Evolutionary conservation across 1,140 invertebrate genomes (phyloP), one percentile per base, ranked within the genome.

Genomic region (Drosophila busckii): DNA sequence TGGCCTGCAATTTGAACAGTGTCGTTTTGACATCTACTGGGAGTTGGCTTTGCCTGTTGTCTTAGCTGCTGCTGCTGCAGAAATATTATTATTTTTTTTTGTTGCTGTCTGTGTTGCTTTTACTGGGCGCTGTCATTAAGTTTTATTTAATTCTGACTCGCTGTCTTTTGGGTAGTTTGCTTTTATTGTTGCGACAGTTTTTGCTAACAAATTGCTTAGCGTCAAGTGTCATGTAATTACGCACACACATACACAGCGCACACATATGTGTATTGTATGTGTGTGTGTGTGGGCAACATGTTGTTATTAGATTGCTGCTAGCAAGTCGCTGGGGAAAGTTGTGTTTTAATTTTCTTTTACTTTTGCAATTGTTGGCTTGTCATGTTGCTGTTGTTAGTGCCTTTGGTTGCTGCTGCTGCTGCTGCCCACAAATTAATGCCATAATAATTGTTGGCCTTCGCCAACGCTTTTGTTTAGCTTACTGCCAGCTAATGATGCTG

Each of bases 181-280:
- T 80, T 82, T 80, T 82, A 83, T 82, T 76, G 70, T 80, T 78
- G 73, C 73, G 68, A 80, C 73, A 78, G 68, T 78, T 78, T 83
- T 75, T 62, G 75, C 70, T 63, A 85, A 85, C 82, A 85, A 85
- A 85, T 85, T 85, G 82, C 82, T 85, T 69, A 84, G 82, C 82
- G 82, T 85, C 82, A 85, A 85, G 82, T 85, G 82, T 84, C 73
- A 64, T 85, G 82, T 85, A 85, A 85, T 85, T 85, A 85, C 82
- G 82, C 44, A 62, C 59, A 63, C 42, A 66, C 62, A 63, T 22
- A 48, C 22, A 35, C 9, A 29, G 19, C 8, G 41, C 9, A 42
- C 25, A 19, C 45, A 23, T 20, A 44, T 44, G 23, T 44, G 40
- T n/a, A 45, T 26, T 28, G 2, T 32, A 7, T 5, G 9, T 10